These are phyloP conservation scores for Pachyramphus minor DNA, from an alignment of 2,113 vertebrate species.

Conservation along the genomic window DNA sequence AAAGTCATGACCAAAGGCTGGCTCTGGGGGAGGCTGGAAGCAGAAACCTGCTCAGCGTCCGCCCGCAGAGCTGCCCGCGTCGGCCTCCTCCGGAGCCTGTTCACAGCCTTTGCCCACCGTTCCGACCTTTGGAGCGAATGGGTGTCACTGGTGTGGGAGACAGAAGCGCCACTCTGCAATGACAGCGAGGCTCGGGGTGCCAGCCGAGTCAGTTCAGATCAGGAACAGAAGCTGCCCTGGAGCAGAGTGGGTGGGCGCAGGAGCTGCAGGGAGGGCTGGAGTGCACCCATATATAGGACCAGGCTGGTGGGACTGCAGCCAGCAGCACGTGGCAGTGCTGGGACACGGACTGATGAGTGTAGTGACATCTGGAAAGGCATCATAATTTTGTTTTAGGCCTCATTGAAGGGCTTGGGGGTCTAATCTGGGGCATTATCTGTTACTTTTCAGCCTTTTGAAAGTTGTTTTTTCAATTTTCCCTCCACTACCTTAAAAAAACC, in stretches of 20 bases:
- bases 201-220: too few relatives aligned
- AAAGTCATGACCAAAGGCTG: too few relatives aligned
- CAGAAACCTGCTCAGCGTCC: too few relatives aligned
- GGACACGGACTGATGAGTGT: too few relatives aligned
- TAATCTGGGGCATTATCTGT: not conserved
- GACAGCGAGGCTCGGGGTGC: accelerated
- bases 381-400: too few relatives aligned
- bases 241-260: not conserved
- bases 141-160: accelerated
- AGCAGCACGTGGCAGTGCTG: not conserved
- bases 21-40: not conserved
- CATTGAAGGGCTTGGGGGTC: not conserved
- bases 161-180: accelerated
- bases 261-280: too few relatives aligned
- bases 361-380: not conserved
- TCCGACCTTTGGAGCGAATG: not conserved
- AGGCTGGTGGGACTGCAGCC: not conserved
- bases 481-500: not conserved
- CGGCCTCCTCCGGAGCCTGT: not conserved
- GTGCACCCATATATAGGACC: too few relatives aligned
- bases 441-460: not conserved
- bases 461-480: not conserved
- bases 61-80: accelerated
- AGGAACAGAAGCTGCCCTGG: not conserved
- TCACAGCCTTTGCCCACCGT: not conserved